Base-by-base conservation (phyloP, 1,140 invertebrate genomes). In the Bathynomus jamesi region DNA sequence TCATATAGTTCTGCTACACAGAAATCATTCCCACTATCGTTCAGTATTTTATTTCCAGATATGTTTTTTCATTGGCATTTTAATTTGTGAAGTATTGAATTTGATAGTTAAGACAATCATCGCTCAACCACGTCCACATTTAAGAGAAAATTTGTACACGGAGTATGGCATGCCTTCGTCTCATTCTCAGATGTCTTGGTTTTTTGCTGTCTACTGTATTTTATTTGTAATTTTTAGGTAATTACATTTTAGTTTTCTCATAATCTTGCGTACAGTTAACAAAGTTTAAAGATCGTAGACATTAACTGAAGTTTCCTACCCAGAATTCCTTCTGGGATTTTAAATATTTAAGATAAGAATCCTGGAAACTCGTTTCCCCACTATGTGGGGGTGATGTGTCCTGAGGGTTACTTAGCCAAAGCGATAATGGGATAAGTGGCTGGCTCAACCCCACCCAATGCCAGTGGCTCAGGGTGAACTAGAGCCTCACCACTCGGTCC, bases 111-210 rank as follows among this genome's bases (percentile, higher is more conserved):
- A 96, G 82, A 88, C 93, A 81, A 85, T 87, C 53, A 91, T 95
- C 77, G 86, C 88, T 81, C 91, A 95, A 84, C 83, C 87, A 62
- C 85, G 93, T 79, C 94, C 94, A 65, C 81, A 90, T 72, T 82
- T 82, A 75, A 84, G 90, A 79, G 84, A 86, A 77, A 81, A 85
- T 76, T 80, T 93, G 30, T 91, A 89, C 79, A 89, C 88, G 78
- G 92, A 95, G 84, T 95, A 94, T 87, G 93, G 93, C 79, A 96
- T 96, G 94, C 94, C 94, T 62, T 96, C 93, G 28, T 90, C 90
- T 65, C 94, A 96, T 85, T 87, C 93, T 77, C 93, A 95, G 83
- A 93, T 94, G 82, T 90, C 94, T 84, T 95, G 91, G 90, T 96
- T 95, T 83, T 94, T 95, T 83, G 87, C 91, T 70, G 87, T 88